Conservation (phyloP, 2,797 vertebrate genomes). For the Craterocephalus amniculus region DNA sequence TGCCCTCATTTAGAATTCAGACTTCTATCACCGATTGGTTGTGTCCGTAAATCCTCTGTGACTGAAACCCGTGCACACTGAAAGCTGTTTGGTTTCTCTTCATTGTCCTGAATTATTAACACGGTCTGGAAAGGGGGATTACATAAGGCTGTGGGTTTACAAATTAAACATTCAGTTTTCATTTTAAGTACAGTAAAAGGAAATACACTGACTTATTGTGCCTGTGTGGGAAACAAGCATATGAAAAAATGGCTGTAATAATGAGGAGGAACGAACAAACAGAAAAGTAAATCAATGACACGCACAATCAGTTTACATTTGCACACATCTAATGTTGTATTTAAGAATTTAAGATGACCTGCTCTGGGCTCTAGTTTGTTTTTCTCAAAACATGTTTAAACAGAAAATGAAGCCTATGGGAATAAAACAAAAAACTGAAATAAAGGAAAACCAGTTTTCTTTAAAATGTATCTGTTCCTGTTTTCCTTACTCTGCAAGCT, state of each 20-base stretch:
- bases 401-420: background rate
- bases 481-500: background rate
- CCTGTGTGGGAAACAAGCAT: conserved; percentile 47
- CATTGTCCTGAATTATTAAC: conserved; percentile 79
- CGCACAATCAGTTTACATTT: conserved; percentile 65
- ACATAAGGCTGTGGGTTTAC: conserved; percentile 74
- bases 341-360: conserved; percentile 41
- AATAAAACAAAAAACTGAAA: conserved; percentile 1
- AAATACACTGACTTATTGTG: conserved; percentile 58
- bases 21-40: conserved; percentile 46
- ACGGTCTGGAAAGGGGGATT: conserved; percentile 66
- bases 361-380: conserved; percentile 15
- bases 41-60: conserved; percentile 65
- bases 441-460: background rate
- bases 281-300: conserved; percentile 61
- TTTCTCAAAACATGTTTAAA: background rate
- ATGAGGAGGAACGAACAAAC: conserved; percentile 60
- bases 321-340: conserved; percentile 52
- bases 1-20: conserved; percentile 59
- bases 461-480: background rate
- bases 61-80: conserved; percentile 63
- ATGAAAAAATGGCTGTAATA: conserved; percentile 40
- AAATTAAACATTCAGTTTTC: conserved; percentile 68
- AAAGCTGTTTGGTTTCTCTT: conserved; percentile 69
- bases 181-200: conserved; percentile 57